Conservation (phyloP, 2,888 invertebrate genomes). For the Yponomeuta plumbellus region DNA sequence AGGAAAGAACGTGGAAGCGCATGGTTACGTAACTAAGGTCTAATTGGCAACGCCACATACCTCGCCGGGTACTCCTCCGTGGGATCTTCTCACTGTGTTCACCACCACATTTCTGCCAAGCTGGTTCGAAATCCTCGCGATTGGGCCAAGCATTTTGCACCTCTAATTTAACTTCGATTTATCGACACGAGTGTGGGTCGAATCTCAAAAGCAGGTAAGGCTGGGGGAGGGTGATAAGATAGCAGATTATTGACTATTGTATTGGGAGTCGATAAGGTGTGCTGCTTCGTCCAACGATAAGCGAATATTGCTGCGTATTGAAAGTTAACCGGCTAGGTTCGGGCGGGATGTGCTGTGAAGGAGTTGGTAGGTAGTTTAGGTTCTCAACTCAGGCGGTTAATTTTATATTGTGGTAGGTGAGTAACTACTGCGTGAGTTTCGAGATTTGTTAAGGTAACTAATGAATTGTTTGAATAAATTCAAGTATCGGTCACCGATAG, state of each 20-base stretch:
- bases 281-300: conserved; percentile 34
- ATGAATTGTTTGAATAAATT: too few species aligned
- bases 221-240: conserved; percentile 52
- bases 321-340: not conserved
- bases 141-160: conserved; percentile 57
- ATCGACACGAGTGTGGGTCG: not conserved
- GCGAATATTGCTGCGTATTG: not conserved
- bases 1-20: too few species aligned
- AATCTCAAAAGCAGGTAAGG: not conserved
- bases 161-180: conserved; percentile 17
- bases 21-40: conserved; percentile 40
- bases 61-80: conserved; percentile 63
- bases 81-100: conserved; percentile 49
- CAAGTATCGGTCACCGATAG: too few species aligned
- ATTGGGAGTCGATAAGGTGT: conserved; percentile 32
- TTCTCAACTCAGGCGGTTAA: not conserved
- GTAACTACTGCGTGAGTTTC: too few species aligned
- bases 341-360: not conserved
- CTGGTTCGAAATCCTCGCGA: conserved; percentile 55
- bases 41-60: conserved; percentile 33
- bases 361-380: not conserved
- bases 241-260: conserved; percentile 20
- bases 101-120: conserved; percentile 55
- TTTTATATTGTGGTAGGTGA: not conserved
- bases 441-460: not conserved